phyloP scores from a whole-genome alignment of 2,888 invertebrate genomes.

The Zhuqinia jingwanae region DNA sequence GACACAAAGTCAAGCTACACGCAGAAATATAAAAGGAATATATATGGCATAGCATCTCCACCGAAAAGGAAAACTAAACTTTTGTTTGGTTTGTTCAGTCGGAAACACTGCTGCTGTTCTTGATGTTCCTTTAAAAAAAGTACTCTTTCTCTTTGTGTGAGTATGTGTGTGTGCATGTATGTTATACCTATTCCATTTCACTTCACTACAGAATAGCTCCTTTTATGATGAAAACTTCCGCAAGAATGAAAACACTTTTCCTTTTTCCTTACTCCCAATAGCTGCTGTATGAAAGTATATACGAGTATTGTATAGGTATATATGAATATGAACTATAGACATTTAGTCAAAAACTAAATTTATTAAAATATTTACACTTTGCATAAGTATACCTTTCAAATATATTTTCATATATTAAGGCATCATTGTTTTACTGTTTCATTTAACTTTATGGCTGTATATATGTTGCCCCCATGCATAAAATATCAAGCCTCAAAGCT shows the following conservation, averaged over 20 bases:
- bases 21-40: neutral
- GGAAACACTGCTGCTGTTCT: slow-evolving; percentile 18
- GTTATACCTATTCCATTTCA: neutral
- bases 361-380: slow-evolving; percentile 21
- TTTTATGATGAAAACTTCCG: slow-evolving; percentile 9
- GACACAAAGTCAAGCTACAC: slow-evolving; percentile 38
- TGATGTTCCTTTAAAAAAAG: neutral
- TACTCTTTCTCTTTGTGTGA: too few relatives aligned
- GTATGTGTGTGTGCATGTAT: too few relatives aligned
- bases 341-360: neutral
- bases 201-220: neutral
- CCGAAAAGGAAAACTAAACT: slow-evolving; percentile 45
- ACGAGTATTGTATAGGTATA: neutral
- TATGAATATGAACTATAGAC: too few relatives aligned
- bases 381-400: slow-evolving; percentile 27
- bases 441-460: slow-evolving; percentile 21
- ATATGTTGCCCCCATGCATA: neutral
- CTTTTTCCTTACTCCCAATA: neutral
- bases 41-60: neutral
- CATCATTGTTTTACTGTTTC: slow-evolving; percentile 20
- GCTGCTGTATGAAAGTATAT: neutral
- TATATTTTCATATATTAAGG: slow-evolving; percentile 20
- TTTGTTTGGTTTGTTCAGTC: slow-evolving; percentile 38
- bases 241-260: neutral
- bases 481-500: neutral